Percentiles rank a stretch among this genome's conserved stretches.
Evolutionary conservation across 2,113 vertebrate species (phyloP).

Genomic region (Helogale parvula): DNA sequence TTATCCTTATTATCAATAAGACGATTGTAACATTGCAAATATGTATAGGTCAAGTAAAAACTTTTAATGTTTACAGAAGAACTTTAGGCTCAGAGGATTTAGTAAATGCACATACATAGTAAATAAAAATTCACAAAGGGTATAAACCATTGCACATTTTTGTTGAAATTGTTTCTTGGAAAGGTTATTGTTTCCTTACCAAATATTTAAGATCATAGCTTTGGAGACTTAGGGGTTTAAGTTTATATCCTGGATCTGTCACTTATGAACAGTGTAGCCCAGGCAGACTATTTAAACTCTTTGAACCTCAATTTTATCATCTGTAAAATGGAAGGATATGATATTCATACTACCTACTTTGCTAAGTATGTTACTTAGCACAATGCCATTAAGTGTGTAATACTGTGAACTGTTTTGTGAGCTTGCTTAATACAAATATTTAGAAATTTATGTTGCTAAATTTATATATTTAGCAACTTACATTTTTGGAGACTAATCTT

Average conservation of each 20-base stretch:
- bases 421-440: not conserved
- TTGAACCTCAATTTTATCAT: conserved; percentile 5
- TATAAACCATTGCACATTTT: not conserved
- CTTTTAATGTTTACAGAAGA: conserved; percentile 4
- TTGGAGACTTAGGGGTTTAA: not conserved
- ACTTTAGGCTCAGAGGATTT: not conserved
- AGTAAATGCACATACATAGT: not conserved
- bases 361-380: not conserved
- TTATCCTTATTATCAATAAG: conserved; percentile 8
- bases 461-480: not conserved
- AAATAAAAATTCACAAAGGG: not conserved
- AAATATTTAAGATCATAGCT: not conserved
- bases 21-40: not conserved
- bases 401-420: not conserved
- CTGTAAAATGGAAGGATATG: not conserved
- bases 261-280: not conserved
- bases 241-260: not conserved
- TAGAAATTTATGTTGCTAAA: not conserved
- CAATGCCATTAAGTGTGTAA: not conserved
- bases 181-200: conserved; percentile 38
- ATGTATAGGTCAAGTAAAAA: not conserved
- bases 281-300: not conserved
- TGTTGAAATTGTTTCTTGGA: conserved; percentile 12
- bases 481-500: not conserved
- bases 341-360: not conserved